Percentiles rank a stretch among this genome's conserved stretches.
Evolutionary conservation across 2,113 vertebrate genomes (phyloP).

Genomic region (Carollia perspicillata): DNA sequence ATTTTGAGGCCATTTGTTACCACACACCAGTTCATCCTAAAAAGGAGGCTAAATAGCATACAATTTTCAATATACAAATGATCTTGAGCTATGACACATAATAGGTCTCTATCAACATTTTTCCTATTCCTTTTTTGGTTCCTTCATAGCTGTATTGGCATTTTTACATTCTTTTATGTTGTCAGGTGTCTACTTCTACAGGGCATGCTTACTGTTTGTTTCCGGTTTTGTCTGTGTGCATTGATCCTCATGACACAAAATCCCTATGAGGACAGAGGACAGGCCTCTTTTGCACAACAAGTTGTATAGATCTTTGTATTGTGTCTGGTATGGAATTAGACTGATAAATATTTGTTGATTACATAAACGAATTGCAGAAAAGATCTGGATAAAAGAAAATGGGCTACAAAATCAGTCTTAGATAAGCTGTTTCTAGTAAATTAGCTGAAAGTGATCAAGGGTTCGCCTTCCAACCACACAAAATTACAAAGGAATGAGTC

Average conservation of each 20-base stretch:
- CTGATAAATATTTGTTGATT: neutral
- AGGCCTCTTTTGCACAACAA: neutral
- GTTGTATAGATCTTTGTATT: neutral
- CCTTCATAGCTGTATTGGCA: neutral
- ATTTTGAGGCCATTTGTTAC: neutral
- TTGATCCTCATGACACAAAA: neutral
- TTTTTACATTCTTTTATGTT: neutral
- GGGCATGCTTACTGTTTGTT: neutral
- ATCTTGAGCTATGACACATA: neutral
- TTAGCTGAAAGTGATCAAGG: neutral
- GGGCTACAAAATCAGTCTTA: neutral
- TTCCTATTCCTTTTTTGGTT: neutral
- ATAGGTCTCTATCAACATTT: neutral
- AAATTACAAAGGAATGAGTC: neutral
- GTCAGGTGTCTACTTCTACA: neutral
- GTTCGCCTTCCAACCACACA: neutral
- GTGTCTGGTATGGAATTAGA: neutral
- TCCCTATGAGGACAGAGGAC: neutral
- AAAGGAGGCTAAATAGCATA: neutral
- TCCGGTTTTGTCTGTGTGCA: neutral
- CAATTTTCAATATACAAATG: constrained; percentile 22
- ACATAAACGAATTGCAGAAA: neutral
- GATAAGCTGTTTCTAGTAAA: neutral
- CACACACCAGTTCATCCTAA: constrained; percentile 13
- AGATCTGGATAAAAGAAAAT: neutral